Percentiles rank a stretch among this genome's conserved stretches.
Conservation (phyloP, 1,140 invertebrate genomes). For the Drosophila carrolli region DNA sequence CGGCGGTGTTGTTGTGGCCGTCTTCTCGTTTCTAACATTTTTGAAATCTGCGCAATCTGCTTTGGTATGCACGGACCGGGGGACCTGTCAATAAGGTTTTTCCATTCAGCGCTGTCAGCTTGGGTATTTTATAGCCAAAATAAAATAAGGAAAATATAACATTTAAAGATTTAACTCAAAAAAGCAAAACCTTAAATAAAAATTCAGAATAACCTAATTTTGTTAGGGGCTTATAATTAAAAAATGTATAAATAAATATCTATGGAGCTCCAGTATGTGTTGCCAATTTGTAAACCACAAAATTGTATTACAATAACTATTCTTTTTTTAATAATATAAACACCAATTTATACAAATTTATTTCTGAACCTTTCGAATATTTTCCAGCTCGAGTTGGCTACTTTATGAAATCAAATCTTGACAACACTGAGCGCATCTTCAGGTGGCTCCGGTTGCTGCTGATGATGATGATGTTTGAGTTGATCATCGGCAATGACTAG, state of each 20-base stretch:
- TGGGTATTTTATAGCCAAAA: slow-evolving; percentile 1
- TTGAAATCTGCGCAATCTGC: slow-evolving; percentile 74
- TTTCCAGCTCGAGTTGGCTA: background rate
- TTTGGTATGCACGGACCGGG: slow-evolving; percentile 68
- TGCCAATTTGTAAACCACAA: too few species aligned
- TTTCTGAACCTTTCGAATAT: too few species aligned
- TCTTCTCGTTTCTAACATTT: slow-evolving; percentile 71
- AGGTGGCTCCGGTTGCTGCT: slow-evolving; percentile 46
- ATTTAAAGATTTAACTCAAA: too few species aligned
- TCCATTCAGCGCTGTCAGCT: slow-evolving; percentile 2
- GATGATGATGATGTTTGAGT: slow-evolving; percentile 61
- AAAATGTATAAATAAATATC: too few species aligned
- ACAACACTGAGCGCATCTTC: slow-evolving; percentile 26
- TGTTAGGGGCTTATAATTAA: too few species aligned
- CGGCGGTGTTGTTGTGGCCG: slow-evolving; percentile 37
- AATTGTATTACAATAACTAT: too few species aligned
- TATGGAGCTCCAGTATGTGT: too few species aligned
- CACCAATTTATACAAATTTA: too few species aligned
- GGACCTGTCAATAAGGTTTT: slow-evolving; percentile 59
- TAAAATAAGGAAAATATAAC: too few species aligned
- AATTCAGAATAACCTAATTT: too few species aligned
- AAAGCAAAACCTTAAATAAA: too few species aligned
- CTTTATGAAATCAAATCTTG: background rate
- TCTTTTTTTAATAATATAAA: too few species aligned
- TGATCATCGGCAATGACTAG: slow-evolving; percentile 74